Evolutionary conservation across 2,797 vertebrate species (phyloP).

Genomic region (Borostomias antarcticus): DNA sequence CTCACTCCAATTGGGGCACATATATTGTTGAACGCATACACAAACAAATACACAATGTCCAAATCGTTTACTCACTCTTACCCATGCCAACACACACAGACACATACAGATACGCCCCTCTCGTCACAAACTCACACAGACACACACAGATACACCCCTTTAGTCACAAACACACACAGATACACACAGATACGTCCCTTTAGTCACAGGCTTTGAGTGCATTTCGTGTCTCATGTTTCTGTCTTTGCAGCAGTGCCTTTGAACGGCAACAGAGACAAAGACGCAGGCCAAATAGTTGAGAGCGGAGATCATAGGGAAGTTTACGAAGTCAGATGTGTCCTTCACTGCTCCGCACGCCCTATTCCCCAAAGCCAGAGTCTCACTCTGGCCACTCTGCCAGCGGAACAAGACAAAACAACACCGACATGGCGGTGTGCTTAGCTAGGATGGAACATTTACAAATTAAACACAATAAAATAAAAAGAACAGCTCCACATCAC

Average conservation of each 20-base stretch:
- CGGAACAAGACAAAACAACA: not conserved
- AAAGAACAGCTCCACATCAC: too few species aligned
- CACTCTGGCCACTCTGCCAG: not conserved
- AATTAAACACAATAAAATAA: too few species aligned
- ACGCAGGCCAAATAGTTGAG: slow-evolving; percentile 71
- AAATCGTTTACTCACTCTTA: not conserved
- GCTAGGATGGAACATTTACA: too few species aligned
- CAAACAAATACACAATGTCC: not conserved
- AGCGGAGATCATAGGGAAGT: slow-evolving; percentile 64
- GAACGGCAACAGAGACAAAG: slow-evolving; percentile 55
- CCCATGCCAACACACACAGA: not conserved
- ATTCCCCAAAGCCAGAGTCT: slow-evolving; percentile 42
- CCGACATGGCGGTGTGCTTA: too few species aligned
- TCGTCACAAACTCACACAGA: slow-evolving; percentile 1
- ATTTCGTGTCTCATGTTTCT: slow-evolving; percentile 64
- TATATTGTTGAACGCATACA: not conserved
- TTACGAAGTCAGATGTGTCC: slow-evolving; percentile 71
- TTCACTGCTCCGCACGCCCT: slow-evolving; percentile 44
- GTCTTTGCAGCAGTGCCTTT: slow-evolving; percentile 52
- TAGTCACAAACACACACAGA: slow-evolving; percentile 6
- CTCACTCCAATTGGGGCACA: slow-evolving; percentile 14
- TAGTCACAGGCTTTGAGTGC: not conserved
- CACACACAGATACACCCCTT: slow-evolving; percentile 14
- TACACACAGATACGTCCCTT: slow-evolving; percentile 6
- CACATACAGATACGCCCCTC: not conserved